These are phyloP conservation scores for Crotalus helleri DNA, from an alignment of 2,113 vertebrate species.

Conservation along the genomic window DNA sequence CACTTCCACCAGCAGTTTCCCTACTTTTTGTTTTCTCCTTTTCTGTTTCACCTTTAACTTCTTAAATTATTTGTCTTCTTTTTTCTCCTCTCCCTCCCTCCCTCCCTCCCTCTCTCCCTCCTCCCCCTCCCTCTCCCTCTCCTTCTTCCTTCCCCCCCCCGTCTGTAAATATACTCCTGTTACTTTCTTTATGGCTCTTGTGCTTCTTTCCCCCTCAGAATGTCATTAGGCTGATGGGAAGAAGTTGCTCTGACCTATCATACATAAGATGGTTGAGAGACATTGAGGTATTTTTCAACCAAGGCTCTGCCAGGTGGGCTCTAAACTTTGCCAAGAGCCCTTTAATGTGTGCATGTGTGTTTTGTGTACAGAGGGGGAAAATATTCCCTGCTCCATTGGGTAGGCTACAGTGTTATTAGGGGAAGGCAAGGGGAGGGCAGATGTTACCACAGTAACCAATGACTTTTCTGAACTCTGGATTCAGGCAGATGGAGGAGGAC, in stretches of 20 bases:
- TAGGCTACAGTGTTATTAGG: background rate
- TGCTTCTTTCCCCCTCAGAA: background rate
- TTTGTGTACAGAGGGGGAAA: background rate
- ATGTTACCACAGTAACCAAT: slow-evolving; percentile 68
- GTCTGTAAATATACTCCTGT: background rate
- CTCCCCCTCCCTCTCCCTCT: background rate
- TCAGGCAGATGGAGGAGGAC: slow-evolving; percentile 67
- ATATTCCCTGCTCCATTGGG: slow-evolving; percentile 38
- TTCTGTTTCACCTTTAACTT: background rate
- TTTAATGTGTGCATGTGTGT: slow-evolving; percentile 4
- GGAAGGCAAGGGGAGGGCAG: slow-evolving; percentile 36
- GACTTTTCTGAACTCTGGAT: slow-evolving; percentile 64
- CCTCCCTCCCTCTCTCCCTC: background rate
- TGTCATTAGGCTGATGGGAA: background rate
- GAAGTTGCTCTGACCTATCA: background rate
- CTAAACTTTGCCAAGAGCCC: slow-evolving; percentile 2
- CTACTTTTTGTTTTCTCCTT: background rate
- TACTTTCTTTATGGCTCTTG: background rate
- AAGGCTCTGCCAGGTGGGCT: slow-evolving; percentile 14
- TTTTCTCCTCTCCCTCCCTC: background rate
- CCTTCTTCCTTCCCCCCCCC: background rate
- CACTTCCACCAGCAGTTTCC: slow-evolving; percentile 20
- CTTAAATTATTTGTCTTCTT: background rate
- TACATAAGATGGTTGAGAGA: background rate
- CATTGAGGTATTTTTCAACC: background rate